phyloP scores from a whole-genome alignment of 1,140 invertebrate species.

The Heliconius himera region DNA sequence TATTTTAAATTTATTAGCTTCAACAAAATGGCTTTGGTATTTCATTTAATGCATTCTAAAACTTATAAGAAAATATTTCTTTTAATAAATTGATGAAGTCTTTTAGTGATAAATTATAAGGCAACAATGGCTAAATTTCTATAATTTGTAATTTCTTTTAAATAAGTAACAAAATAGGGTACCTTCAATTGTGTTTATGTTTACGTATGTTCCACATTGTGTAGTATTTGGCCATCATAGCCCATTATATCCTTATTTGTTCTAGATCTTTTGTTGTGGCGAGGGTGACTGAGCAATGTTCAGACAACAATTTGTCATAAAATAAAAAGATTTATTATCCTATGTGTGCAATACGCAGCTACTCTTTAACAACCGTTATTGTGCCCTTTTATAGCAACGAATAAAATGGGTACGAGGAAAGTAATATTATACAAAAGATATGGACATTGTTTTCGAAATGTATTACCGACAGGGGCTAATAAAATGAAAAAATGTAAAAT shows the following conservation, averaged over 20 bases:
- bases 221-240: constrained; percentile 65
- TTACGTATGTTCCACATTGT: constrained; percentile 70
- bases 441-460: constrained; percentile 49
- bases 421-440: constrained; percentile 68
- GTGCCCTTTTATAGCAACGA: constrained; percentile 73
- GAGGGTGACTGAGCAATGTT: constrained; percentile 61
- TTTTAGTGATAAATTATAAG: constrained; percentile 46
- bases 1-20: too few species aligned
- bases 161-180: constrained; percentile 56
- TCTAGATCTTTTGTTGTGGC: constrained; percentile 70
- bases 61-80: neutral
- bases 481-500: constrained; percentile 33
- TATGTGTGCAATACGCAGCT: constrained; percentile 61
- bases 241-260: constrained; percentile 75
- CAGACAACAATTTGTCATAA: constrained; percentile 80
- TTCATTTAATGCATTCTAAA: neutral
- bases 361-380: constrained; percentile 75
- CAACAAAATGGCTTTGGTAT: too few species aligned
- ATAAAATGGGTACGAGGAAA: constrained; percentile 73
- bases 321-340: constrained; percentile 79
- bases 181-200: constrained; percentile 66
- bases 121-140: constrained; percentile 60
- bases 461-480: constrained; percentile 38
- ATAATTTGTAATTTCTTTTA: constrained; percentile 56
- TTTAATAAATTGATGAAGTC: neutral